These are phyloP conservation scores for Lepidochrysops patricia DNA, from an alignment of 2,888 invertebrate genomes.

Conservation along the genomic window DNA sequence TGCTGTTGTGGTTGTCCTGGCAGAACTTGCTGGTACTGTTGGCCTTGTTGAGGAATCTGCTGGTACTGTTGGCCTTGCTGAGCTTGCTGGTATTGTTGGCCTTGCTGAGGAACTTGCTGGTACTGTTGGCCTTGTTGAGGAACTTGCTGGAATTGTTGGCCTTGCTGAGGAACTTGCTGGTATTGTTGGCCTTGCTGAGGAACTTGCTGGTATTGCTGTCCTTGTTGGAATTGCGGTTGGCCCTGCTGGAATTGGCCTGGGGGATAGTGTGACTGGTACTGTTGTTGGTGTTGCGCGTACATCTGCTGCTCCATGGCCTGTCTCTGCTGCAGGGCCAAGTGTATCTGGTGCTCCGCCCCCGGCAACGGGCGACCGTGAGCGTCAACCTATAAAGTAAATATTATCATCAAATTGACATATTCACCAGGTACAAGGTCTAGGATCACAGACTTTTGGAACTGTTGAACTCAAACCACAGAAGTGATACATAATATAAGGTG, in stretches of 20 bases:
- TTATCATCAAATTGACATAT: not conserved
- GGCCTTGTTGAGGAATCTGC: constrained; percentile 25
- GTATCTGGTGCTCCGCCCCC: constrained; percentile 56
- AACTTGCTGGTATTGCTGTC: constrained; percentile 33
- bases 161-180: constrained; percentile 21
- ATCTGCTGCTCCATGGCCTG: constrained; percentile 34
- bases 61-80: constrained; percentile 22
- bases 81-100: constrained; percentile 19
- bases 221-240: constrained; percentile 12
- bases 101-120: constrained; percentile 18
- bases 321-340: constrained; percentile 45
- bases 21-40: constrained; percentile 27
- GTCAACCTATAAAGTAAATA: constrained; percentile 40
- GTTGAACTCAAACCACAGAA: too few species aligned
- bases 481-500: too few species aligned
- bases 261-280: constrained; percentile 38
- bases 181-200: constrained; percentile 21
- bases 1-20: constrained; percentile 28
- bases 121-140: constrained; percentile 20
- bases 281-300: constrained; percentile 19
- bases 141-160: constrained; percentile 17
- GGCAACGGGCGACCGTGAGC: constrained; percentile 55
- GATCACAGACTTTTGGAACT: too few species aligned
- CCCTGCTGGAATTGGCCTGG: constrained; percentile 19
- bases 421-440: too few species aligned